Percentiles rank a stretch among this genome's conserved stretches.
Conservation (phyloP, 2,888 invertebrate genomes). For the Ichneumon xanthorius region DNA sequence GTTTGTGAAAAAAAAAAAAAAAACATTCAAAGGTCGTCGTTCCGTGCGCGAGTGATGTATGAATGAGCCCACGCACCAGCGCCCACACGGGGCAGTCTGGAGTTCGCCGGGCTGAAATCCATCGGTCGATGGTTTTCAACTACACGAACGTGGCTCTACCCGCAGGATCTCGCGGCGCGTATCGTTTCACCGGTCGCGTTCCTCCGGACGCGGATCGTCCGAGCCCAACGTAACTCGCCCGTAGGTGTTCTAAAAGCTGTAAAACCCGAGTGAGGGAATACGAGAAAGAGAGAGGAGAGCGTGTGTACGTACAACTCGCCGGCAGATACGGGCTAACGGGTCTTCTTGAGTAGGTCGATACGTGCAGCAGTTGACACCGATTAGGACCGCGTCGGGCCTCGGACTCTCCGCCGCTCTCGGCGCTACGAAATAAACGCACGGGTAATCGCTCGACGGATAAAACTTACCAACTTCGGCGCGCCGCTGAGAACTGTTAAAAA, state of each 20-base stretch:
- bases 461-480: not conserved
- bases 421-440: slow-evolving; percentile 70
- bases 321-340: slow-evolving; percentile 81
- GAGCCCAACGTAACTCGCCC: slow-evolving; percentile 1
- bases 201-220: not conserved
- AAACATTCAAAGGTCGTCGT: slow-evolving; percentile 30
- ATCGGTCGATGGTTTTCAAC: not conserved
- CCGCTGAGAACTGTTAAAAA: slow-evolving; percentile 71
- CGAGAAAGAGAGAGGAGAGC: slow-evolving; percentile 7
- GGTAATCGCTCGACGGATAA: not conserved
- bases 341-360: slow-evolving; percentile 83
- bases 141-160: not conserved
- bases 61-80: slow-evolving; percentile 39
- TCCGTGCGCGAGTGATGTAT: not conserved
- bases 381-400: slow-evolving; percentile 76
- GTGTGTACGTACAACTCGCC: slow-evolving; percentile 26
- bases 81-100: not conserved
- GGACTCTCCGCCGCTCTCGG: slow-evolving; percentile 19
- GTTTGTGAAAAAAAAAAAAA: not conserved
- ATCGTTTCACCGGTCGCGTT: slow-evolving; percentile 12
- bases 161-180: slow-evolving; percentile 17
- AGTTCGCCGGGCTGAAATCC: slow-evolving; percentile 2
- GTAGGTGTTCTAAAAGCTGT: slow-evolving; percentile 53
- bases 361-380: slow-evolving; percentile 83
- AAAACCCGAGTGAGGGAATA: not conserved